These are phyloP conservation scores for Acanthopleura granulata DNA, from an alignment of 2,888 invertebrate species.

Conservation along the genomic window DNA sequence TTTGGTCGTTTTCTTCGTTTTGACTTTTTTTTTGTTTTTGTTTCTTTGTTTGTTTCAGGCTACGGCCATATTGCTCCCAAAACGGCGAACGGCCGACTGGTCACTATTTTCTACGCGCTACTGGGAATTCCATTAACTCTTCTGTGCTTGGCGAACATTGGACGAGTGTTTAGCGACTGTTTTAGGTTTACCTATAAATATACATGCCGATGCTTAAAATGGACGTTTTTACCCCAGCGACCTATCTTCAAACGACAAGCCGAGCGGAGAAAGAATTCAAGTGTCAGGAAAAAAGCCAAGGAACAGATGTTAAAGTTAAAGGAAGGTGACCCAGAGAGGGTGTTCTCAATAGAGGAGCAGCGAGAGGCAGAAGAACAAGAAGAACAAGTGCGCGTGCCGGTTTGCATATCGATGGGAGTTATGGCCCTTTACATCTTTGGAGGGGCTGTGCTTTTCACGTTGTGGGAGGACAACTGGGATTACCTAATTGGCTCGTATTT, in stretches of 20 bases:
- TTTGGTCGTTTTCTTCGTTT: too few relatives aligned
- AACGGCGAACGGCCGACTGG: constrained; percentile 48
- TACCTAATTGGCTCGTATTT: constrained; percentile 83
- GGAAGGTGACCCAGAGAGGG: constrained; percentile 10
- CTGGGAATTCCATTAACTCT: constrained; percentile 60
- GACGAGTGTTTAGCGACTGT: constrained; percentile 51
- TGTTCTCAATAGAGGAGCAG: constrained; percentile 19
- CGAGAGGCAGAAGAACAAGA: constrained; percentile 29
- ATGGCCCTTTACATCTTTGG: constrained; percentile 91
- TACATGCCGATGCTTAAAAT: constrained; percentile 6
- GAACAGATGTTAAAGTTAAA: constrained; percentile 21
- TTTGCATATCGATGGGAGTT: constrained; percentile 88
- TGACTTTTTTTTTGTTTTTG: not conserved
- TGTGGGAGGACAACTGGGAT: constrained; percentile 91
- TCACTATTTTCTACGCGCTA: constrained; percentile 59
- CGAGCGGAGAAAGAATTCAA: constrained; percentile 17
- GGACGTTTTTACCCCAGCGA: constrained; percentile 13
- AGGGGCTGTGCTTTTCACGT: constrained; percentile 92
- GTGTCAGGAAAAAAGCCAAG: constrained; percentile 20
- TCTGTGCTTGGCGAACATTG: constrained; percentile 58
- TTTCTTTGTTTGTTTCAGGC: constrained; percentile 38
- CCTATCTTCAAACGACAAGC: constrained; percentile 6
- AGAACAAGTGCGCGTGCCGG: constrained; percentile 78
- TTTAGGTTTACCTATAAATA: constrained; percentile 45
- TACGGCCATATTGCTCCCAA: constrained; percentile 60